Base-by-base conservation (phyloP, 2,113 vertebrate species). In the Phaetusa simplex region DNA sequence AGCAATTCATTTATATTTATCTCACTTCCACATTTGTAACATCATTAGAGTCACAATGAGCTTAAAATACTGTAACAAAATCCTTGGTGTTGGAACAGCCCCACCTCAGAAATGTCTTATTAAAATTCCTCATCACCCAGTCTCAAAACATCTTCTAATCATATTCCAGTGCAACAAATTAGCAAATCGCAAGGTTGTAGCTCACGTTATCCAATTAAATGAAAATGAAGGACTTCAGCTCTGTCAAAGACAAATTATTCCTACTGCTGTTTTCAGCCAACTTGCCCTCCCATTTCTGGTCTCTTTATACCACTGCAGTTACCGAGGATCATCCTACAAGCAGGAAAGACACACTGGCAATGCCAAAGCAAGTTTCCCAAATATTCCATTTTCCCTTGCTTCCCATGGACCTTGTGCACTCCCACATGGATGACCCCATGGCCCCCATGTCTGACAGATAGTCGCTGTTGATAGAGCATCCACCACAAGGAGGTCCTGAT, bases 131-230 rank as follows among this genome's bases (percentile, higher is more conserved):
- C 95, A 90, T 94, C 96, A 90, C 78, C 56, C 84, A 72, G 92
- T 87, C 93, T 97, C 95, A 96, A 96, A 97, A 96, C 95, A 96
- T 96, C 95, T 97, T 94, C 82, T 96, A 96, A 96, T 96, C 96
- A 95, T 88, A 96, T 96, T 97, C 96, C 85, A 95, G 92, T 93
- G 92, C 84, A 91, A 97, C 90, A 96, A 90, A 96, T 96, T 96
- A 96, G 92, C 84, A 97, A 91, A 90, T 90, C 8, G 20, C 93
- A 93, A 96, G 96, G 93, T 90, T 96, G 95, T 88, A 95, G 90
- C 96, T 96, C 95, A 94, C 49, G 34, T 95, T 94, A 95, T 80
- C 96, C 95, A 96, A 92, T 96, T 97, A 96, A 94, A 97, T 94
- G 95, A 91, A 97, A 95, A 96, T 87, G 87, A 96, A 96, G 90